Evolutionary conservation across 1,140 invertebrate species (phyloP), one percentile per base, ranked within the genome.

Genomic region (Nylanderia fulva): DNA sequence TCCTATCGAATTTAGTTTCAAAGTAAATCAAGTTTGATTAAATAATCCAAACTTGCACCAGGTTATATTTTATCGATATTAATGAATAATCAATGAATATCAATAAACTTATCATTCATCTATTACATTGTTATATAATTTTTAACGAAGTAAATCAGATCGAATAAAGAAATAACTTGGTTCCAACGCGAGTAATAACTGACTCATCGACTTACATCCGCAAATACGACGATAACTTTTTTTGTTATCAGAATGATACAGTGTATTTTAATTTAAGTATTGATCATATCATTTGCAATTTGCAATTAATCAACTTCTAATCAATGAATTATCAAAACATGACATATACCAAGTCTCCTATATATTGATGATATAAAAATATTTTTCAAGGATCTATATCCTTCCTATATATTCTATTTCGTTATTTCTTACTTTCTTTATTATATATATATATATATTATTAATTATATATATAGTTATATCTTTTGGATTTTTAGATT

Each of bases 401-500:
- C 39, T 42, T 8, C 9, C 7, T 48, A 48, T 21, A 68, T n/a
- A n/a, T n/a, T 18, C 29, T 33, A 1, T 33, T 21, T 0, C 0
- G 27, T 79, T 68, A 54, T 24, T 42, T 27, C 3, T 61, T 48
- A 74, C 9, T n/a, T 69, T 63, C 15, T 29, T 75, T 36, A 63
- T 45, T 15, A 0, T 24, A 29, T 11, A 75, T 1, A 6, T 21
- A 15, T 11, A n/a, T n/a, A n/a, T n/a, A n/a, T n/a, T n/a, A n/a
- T n/a, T n/a, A n/a, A n/a, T n/a, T n/a, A n/a, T n/a, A n/a, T n/a
- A n/a, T n/a, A n/a, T n/a, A 54, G 39, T 66, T 84, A 64, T 54
- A 27, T 58, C 9, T 82, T 2, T n/a, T 27, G 24, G 27, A 84
- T 93, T 91, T 45, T 42, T 84, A 96, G 96, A 94, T 92, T 93